These are phyloP conservation scores for Micrasema longulum DNA, from an alignment of 1,140 invertebrate genomes.

Conservation along the genomic window DNA sequence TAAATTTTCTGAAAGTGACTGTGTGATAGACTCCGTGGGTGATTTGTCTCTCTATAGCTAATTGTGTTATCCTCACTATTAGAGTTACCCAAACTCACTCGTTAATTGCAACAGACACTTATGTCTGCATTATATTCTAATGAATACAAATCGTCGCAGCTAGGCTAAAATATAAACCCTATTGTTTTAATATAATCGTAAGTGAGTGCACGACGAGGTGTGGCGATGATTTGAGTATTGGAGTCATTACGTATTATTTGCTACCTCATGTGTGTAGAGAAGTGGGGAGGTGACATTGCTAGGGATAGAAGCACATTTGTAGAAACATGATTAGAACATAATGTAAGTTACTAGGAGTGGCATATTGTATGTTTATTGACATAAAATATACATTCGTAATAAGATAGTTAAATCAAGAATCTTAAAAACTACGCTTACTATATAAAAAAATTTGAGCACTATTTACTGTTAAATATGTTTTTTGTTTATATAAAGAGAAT, in stretches of 20 bases:
- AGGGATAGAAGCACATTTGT: background rate
- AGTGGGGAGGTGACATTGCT: too few relatives aligned
- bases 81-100: constrained; percentile 26
- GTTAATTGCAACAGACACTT: constrained; percentile 16
- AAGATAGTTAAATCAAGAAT: background rate
- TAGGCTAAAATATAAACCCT: background rate
- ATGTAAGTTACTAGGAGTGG: constrained; percentile 1
- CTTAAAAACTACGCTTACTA: constrained; percentile 2
- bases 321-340: background rate
- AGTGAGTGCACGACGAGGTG: background rate
- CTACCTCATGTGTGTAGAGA: constrained; percentile 28
- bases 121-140: constrained; percentile 2
- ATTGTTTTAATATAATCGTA: constrained; percentile 2
- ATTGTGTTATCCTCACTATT: constrained; percentile 3
- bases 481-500: too few relatives aligned
- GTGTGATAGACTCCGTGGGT: too few relatives aligned
- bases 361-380: constrained; percentile 16
- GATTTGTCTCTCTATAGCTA: constrained; percentile 8
- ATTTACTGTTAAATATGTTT: too few relatives aligned
- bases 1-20: too few relatives aligned
- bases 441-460: too few relatives aligned
- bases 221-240: background rate
- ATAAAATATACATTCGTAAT: background rate
- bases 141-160: background rate
- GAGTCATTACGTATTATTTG: constrained; percentile 14